phyloP scores from a whole-genome alignment of 2,113 vertebrate genomes.

The Mesocricetus auratus region DNA sequence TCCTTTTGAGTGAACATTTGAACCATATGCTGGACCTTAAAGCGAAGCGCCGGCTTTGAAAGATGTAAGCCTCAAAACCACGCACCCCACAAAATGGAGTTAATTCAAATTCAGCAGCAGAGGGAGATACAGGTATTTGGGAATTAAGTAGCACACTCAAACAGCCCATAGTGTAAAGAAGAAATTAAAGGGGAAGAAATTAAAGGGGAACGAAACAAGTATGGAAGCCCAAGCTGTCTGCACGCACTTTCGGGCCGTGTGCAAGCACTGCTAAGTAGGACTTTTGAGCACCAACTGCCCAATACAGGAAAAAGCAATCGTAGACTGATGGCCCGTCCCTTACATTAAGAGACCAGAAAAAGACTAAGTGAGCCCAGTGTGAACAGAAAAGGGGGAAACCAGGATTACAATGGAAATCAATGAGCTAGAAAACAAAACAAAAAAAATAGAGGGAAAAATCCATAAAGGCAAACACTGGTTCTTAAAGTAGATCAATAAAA shows the following conservation, averaged over 20 bases:
- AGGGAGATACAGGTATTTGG: background rate
- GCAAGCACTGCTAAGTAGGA: fast-evolving
- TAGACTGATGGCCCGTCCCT: background rate
- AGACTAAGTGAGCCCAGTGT: background rate
- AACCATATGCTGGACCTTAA: background rate
- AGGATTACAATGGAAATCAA: background rate
- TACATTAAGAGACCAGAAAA: background rate
- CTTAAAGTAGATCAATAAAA: slow-evolving; percentile 6
- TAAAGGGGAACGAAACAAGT: background rate
- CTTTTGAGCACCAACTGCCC: fast-evolving
- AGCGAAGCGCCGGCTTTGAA: background rate
- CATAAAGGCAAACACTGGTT: background rate
- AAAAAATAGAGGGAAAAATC: background rate
- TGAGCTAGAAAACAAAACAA: background rate
- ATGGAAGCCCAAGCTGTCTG: background rate
- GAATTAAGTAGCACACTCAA: background rate
- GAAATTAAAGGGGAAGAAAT: background rate
- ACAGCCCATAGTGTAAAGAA: background rate
- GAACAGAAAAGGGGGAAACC: background rate
- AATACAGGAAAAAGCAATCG: background rate
- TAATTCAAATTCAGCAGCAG: background rate
- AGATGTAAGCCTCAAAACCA: too few relatives aligned
- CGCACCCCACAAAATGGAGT: background rate
- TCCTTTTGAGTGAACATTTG: background rate
- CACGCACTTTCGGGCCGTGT: background rate